These are phyloP conservation scores for Dynastes hyllus DNA, from an alignment of 2,888 invertebrate genomes.

Conservation along the genomic window DNA sequence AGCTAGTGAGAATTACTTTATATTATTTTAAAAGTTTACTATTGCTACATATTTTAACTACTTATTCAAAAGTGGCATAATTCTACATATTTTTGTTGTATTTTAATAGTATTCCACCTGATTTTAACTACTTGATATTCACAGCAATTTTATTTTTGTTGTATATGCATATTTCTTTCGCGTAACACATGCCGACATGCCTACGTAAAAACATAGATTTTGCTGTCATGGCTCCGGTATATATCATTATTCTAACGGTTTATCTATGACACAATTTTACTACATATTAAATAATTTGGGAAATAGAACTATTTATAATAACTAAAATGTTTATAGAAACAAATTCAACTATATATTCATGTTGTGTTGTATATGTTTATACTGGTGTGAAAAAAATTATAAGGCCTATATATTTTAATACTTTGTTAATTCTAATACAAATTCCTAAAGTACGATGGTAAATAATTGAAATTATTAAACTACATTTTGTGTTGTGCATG, in stretches of 20 bases:
- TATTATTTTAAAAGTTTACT: too few relatives aligned
- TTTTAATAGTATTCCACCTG: conserved; percentile 5
- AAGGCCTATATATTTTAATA: conserved; percentile 45
- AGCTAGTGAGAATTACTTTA: too few relatives aligned
- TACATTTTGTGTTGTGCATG: conserved; percentile 56
- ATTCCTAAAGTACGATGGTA: conserved; percentile 26
- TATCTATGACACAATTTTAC: conserved; percentile 14
- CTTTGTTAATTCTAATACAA: conserved; percentile 31
- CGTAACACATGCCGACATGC: background rate
- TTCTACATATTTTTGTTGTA: too few relatives aligned
- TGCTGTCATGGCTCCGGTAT: background rate
- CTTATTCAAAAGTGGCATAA: too few relatives aligned
- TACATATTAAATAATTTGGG: conserved; percentile 22
- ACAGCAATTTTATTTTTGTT: conserved; percentile 23
- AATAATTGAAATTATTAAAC: conserved; percentile 36
- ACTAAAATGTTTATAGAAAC: conserved; percentile 3
- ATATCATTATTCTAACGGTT: conserved; percentile 24
- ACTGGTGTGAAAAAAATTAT: conserved; percentile 49
- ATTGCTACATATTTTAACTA: too few relatives aligned
- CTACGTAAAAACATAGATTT: too few relatives aligned
- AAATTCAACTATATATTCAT: conserved; percentile 5
- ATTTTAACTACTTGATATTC: conserved; percentile 15
- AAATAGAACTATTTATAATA: conserved; percentile 7
- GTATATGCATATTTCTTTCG: conserved; percentile 16
- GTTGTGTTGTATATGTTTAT: conserved; percentile 43